A percentile compares a stretch with the other conserved stretches of the same genome.
Conservation (phyloP, 2,888 invertebrate genomes). For the Rhaphigaster nebulosa region DNA sequence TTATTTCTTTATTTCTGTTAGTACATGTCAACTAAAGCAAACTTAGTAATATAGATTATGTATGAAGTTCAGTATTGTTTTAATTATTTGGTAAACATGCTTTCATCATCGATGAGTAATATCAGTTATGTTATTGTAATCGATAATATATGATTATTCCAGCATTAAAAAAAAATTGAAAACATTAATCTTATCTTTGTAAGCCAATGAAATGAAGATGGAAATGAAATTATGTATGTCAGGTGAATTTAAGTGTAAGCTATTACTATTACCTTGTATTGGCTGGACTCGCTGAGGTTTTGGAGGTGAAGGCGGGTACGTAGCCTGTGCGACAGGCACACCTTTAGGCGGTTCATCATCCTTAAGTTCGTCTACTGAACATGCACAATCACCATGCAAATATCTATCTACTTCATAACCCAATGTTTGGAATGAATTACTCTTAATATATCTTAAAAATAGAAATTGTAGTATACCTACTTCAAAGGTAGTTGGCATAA, state of each 20-base stretch:
- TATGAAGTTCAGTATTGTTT: neutral
- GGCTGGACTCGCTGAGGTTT: conserved; percentile 56
- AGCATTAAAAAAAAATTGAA: neutral
- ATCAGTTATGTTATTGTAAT: neutral
- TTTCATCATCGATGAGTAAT: neutral
- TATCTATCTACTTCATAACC: conserved; percentile 42
- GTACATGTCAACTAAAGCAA: neutral
- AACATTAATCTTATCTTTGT: neutral
- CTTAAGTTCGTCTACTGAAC: conserved; percentile 46
- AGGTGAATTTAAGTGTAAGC: conserved; percentile 36
- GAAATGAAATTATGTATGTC: neutral
- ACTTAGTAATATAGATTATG: neutral
- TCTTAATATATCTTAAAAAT: conserved; percentile 22
- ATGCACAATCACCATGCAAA: conserved; percentile 58
- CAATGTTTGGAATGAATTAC: neutral
- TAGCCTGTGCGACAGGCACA: conserved; percentile 51
- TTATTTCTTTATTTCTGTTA: neutral
- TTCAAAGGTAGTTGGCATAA: conserved; percentile 25
- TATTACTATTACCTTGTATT: conserved; percentile 57
- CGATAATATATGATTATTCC: neutral
- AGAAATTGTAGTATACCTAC: conserved; percentile 31
- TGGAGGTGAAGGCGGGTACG: conserved; percentile 57
- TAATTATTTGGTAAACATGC: neutral
- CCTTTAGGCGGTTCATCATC: conserved; percentile 38
- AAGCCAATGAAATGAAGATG: conserved; percentile 40